These are phyloP conservation scores for Lamellibrachia luymesi DNA, from an alignment of 1,140 invertebrate species.

Conservation along the genomic window DNA sequence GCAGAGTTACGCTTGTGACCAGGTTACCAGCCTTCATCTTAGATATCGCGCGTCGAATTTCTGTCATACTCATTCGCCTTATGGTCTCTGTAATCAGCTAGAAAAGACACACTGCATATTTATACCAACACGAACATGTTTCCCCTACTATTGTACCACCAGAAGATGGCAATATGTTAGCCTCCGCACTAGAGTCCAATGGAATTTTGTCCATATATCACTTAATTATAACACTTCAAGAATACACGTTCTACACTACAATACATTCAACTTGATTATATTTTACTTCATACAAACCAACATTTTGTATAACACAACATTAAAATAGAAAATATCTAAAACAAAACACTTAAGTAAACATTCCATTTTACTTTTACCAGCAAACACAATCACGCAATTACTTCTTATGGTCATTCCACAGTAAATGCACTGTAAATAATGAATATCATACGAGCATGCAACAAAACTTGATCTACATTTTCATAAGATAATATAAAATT, in stretches of 20 bases:
- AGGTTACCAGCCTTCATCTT: not conserved
- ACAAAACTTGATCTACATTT: too few species aligned
- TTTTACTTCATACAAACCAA: not conserved
- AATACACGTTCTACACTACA: not conserved
- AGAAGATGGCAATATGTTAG: not conserved
- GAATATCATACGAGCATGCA: too few species aligned
- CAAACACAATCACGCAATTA: not conserved
- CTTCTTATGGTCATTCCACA: too few species aligned
- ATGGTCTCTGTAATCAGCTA: not conserved
- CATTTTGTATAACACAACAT: not conserved
- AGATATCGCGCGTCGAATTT: not conserved
- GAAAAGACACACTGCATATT: conserved; percentile 1
- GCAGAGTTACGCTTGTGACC: not conserved
- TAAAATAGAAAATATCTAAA: not conserved
- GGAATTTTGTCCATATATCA: not conserved
- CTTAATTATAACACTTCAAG: not conserved
- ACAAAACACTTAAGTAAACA: not conserved
- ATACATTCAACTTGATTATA: not conserved
- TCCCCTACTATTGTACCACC: not conserved
- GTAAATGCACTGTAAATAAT: too few species aligned
- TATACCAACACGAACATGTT: not conserved
- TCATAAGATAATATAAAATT: too few species aligned
- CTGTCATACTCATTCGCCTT: not conserved
- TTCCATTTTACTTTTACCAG: not conserved
- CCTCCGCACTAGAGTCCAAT: not conserved